Evolutionary conservation across 2,888 invertebrate genomes (phyloP).

Genomic region (Drosophila leonis): DNA sequence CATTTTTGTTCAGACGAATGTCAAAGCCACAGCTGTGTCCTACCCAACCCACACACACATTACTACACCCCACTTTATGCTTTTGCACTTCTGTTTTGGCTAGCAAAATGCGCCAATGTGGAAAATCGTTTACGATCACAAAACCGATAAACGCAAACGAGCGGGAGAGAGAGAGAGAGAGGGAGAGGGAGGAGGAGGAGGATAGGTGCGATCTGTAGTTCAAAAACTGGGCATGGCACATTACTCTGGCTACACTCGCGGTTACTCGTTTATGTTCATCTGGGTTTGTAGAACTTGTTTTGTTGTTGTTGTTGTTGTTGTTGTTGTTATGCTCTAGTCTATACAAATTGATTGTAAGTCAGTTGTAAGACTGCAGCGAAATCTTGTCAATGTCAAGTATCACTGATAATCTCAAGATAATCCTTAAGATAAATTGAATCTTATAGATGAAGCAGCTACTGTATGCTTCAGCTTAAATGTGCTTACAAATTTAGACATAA

Average conservation of each 20-base stretch:
- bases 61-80: neutral
- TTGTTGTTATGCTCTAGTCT: neutral
- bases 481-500: neutral
- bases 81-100: constrained; percentile 17
- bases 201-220: neutral
- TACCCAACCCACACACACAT: constrained; percentile 10
- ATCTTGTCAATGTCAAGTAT: constrained; percentile 21
- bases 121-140: constrained; percentile 66
- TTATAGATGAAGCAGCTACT: neutral
- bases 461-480: neutral
- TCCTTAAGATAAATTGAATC: constrained; percentile 1
- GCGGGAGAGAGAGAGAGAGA: neutral
- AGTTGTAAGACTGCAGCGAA: neutral
- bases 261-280: neutral
- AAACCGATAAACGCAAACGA: constrained; percentile 35
- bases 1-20: constrained; percentile 53
- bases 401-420: constrained; percentile 4
- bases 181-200: neutral
- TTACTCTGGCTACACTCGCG: neutral
- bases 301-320: neutral
- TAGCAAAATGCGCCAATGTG: constrained; percentile 63
- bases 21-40: constrained; percentile 52
- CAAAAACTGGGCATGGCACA: constrained; percentile 8
- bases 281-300: neutral
- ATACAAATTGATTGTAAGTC: constrained; percentile 3